phyloP scores from a whole-genome alignment of 2,113 vertebrate genomes.

The Myotis lucifugus region DNA sequence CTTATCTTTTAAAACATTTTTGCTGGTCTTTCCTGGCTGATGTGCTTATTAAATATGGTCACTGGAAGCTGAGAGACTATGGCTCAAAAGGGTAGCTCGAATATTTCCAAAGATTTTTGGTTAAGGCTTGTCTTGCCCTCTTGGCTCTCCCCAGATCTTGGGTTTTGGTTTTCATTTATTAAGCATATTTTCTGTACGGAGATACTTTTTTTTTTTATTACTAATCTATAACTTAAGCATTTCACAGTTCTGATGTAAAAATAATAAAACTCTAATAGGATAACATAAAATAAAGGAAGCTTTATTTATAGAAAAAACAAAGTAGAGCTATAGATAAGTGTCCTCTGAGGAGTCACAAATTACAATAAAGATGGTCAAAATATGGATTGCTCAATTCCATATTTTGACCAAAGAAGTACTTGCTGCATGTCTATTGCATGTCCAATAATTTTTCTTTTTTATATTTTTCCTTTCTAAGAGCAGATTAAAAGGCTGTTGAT shows the following conservation, averaged over 20 bases:
- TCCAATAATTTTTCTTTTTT: slow-evolving; percentile 8
- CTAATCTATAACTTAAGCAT: slow-evolving; percentile 1
- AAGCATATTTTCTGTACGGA: slow-evolving; percentile 32
- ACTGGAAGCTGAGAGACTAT: not conserved
- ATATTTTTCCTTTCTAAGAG: not conserved
- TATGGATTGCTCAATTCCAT: slow-evolving; percentile 27
- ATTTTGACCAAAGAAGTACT: slow-evolving; percentile 45
- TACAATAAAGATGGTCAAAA: slow-evolving; percentile 66
- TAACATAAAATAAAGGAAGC: slow-evolving; percentile 41
- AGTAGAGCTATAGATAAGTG: slow-evolving; percentile 60
- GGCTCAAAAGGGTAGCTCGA: not conserved
- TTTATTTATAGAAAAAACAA: not conserved
- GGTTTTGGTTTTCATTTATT: slow-evolving; percentile 54
- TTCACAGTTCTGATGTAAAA: slow-evolving; percentile 6
- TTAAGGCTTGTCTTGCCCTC: not conserved
- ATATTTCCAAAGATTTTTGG: not conserved
- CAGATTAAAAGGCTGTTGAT: slow-evolving; percentile 42
- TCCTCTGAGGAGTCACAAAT: slow-evolving; percentile 54
- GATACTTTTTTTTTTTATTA: not conserved
- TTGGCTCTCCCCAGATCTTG: not conserved
- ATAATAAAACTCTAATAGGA: not conserved
- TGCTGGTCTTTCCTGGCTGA: not conserved
- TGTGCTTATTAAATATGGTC: not conserved
- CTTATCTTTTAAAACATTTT: slow-evolving; percentile 28
- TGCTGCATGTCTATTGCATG: not conserved